A percentile compares a stretch with the other conserved stretches of the same genome.
Conservation (phyloP, 2,113 vertebrate species). For the Rhegmatorhina hoffmannsi region DNA sequence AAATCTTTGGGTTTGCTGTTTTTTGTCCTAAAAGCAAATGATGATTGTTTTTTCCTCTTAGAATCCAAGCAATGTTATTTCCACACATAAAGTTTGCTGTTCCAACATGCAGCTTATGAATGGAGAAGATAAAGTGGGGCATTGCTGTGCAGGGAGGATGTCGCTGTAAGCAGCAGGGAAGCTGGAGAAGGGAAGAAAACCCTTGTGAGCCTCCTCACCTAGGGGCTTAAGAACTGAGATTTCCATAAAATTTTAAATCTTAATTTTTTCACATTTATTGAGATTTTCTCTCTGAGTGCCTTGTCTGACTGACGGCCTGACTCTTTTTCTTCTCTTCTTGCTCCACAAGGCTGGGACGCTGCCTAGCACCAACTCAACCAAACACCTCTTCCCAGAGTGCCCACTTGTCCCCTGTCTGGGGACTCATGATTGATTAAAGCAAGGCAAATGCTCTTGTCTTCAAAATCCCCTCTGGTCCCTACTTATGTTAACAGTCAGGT, state of each 20-base stretch:
- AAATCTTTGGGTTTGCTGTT: background rate
- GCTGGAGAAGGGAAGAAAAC: background rate
- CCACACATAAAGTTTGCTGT: background rate
- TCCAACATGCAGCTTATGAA: background rate
- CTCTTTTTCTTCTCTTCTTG: background rate
- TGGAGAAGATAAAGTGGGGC: background rate
- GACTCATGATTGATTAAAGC: background rate
- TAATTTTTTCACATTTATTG: background rate
- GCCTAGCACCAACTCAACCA: background rate
- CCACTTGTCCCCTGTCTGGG: background rate
- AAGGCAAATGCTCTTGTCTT: background rate
- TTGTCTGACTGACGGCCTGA: background rate
- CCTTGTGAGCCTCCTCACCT: background rate
- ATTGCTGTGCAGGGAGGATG: fast-evolving
- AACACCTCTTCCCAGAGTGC: background rate
- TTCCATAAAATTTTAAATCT: background rate
- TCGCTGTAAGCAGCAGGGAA: fast-evolving
- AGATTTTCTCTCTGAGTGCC: background rate
- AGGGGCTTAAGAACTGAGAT: background rate
- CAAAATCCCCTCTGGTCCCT: background rate
- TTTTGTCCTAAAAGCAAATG: background rate
- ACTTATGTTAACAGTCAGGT: background rate
- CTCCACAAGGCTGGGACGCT: fast-evolving
- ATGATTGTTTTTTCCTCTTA: background rate
- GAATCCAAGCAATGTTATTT: background rate